Base-by-base conservation (phyloP, 2,888 invertebrate genomes). In the Leucophenga maculata region DNA sequence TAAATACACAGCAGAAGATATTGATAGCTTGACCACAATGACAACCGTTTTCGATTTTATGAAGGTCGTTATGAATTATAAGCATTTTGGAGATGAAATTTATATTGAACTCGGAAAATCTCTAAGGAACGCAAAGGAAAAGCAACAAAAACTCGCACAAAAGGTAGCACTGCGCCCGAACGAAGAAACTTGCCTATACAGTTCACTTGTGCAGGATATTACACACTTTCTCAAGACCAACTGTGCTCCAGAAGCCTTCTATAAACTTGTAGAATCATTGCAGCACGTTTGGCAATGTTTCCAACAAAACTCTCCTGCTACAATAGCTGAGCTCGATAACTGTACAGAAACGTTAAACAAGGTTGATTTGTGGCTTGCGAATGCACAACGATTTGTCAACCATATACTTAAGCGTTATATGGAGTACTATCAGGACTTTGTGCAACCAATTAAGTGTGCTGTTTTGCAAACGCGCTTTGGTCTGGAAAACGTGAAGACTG, bases 391-490 rank as follows among this genome's bases (percentile, higher is more conserved):
- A 20, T 89, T 89, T 74, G 72, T 86, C 0, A 78, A 86, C 69
- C 86, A 88, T 26, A 86, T 85, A 0, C 90, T 92, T 26, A 86
- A 81, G 3, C 87, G 86, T 0, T 94, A 92, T 83, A 89, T 91
- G 0, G 89, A 91, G 2, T 91, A 92, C n/a, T 96, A 95, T 84
- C 93, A 94, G 0, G 97, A 97, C 85, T 89, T 97, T 66, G 91
- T 93, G 0, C 90, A 92, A 71, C 95, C 96, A 0, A 88, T 96
- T 18, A 89, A 93, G 64, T 90, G 91, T 68, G 93, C 93, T 0
- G 85, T 95, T 8, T 90, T 92, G 0, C 93, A 94, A 88, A 90
- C 94, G 71, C 88, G 91, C 1, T 92, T 92, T 74, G 93, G 94
- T 1, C 88, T 93, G 22, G 91, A 90, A 54, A 86, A 90, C 14